Conservation (phyloP, 2,888 invertebrate species). For the Pyrrhia umbra region DNA sequence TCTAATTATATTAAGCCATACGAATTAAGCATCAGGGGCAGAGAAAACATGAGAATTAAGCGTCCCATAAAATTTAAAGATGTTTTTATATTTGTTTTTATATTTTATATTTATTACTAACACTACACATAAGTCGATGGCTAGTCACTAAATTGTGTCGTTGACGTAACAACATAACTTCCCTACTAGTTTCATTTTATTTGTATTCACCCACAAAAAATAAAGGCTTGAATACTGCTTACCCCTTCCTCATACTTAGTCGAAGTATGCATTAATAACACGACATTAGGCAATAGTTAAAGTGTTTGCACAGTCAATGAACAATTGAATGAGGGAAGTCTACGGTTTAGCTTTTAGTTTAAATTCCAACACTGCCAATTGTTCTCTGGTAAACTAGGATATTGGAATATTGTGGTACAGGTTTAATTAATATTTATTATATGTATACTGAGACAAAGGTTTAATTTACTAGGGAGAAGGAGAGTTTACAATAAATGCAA, state of each 20-base stretch:
- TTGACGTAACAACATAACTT: too few species aligned
- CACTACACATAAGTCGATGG: too few species aligned
- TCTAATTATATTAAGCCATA: too few species aligned
- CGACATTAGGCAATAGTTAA: conserved; percentile 34
- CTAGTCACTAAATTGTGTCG: too few species aligned
- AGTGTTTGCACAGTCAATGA: conserved; percentile 32
- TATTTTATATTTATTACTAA: too few species aligned
- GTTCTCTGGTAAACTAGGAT: conserved; percentile 3
- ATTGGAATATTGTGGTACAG: not conserved
- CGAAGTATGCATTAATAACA: conserved; percentile 47
- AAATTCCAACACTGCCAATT: conserved; percentile 13
- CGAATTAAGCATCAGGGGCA: too few species aligned
- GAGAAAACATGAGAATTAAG: too few species aligned
- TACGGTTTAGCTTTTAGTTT: conserved; percentile 2
- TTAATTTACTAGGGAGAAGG: too few species aligned
- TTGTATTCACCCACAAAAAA: conserved; percentile 3
- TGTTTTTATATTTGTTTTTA: too few species aligned
- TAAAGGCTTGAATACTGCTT: not conserved
- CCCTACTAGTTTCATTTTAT: not conserved
- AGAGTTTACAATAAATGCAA: too few species aligned
- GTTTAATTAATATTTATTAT: conserved; percentile 8
- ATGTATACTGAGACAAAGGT: not conserved
- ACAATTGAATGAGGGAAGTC: conserved; percentile 28
- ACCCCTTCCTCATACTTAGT: not conserved
- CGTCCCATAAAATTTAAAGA: too few species aligned